A percentile compares a stretch with the other conserved stretches of the same genome.
Conservation (phyloP, 1,140 invertebrate species). For the Philotrypesis tridentata region DNA sequence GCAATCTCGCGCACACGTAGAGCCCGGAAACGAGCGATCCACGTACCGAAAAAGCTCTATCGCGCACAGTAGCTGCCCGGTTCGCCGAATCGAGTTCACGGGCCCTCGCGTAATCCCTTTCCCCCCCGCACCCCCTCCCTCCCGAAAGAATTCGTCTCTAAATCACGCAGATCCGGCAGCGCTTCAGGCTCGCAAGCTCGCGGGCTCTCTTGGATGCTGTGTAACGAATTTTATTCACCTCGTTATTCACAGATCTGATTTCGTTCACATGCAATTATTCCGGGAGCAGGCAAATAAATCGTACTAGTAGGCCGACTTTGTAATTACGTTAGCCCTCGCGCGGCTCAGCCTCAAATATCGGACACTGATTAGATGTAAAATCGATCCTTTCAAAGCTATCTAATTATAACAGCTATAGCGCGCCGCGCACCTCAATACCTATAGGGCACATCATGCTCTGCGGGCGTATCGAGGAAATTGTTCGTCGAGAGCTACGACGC, state of each 20-base stretch:
- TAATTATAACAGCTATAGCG: too few species aligned
- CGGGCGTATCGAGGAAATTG: too few species aligned
- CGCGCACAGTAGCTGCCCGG: background rate
- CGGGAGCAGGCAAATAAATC: background rate
- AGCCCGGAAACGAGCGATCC: slow-evolving; percentile 26
- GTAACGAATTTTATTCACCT: background rate
- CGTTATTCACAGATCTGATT: background rate
- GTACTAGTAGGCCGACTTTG: background rate
- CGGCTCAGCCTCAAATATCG: background rate
- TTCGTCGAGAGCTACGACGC: too few species aligned
- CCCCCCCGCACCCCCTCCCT: background rate
- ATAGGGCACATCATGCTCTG: too few species aligned
- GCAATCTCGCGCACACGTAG: background rate
- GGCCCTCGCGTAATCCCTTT: background rate
- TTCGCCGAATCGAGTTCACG: background rate
- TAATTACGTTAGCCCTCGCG: background rate
- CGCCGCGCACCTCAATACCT: too few species aligned
- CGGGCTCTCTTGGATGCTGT: background rate
- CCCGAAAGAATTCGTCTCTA: slow-evolving; percentile 36
- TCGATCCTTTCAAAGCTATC: background rate
- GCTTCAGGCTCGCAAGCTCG: background rate
- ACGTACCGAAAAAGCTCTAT: background rate
- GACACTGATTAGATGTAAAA: background rate
- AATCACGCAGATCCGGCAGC: slow-evolving; percentile 20
- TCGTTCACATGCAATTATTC: background rate